A percentile compares a stretch with the other conserved stretches of the same genome.
phyloP scores from a whole-genome alignment of 2,888 invertebrate genomes.

The Caenorhabditis wallacei region DNA sequence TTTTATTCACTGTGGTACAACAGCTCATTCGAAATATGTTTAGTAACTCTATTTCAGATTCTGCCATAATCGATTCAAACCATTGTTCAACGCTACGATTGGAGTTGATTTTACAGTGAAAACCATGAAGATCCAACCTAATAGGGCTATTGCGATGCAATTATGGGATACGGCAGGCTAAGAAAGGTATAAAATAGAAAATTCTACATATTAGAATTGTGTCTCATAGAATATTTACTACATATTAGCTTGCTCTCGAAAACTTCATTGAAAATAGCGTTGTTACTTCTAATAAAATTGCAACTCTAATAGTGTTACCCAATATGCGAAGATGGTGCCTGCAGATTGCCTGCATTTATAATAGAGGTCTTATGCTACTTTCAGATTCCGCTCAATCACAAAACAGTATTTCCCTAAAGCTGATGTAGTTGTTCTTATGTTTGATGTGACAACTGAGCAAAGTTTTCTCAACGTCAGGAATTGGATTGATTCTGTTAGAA shows the following conservation, averaged over 20 bases:
- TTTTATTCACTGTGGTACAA: too few species aligned
- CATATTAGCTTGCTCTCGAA: too few species aligned
- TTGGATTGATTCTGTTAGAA: slow-evolving; percentile 82
- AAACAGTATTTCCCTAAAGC: slow-evolving; percentile 86
- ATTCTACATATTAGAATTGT: not conserved
- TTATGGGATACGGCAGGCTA: slow-evolving; percentile 86
- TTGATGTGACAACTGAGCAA: slow-evolving; percentile 85
- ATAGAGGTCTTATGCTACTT: too few species aligned
- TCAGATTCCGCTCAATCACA: slow-evolving; percentile 86
- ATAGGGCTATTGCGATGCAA: slow-evolving; percentile 84
- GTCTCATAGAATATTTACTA: not conserved
- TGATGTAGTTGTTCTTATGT: slow-evolving; percentile 86
- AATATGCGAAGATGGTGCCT: too few species aligned
- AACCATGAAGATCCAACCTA: slow-evolving; percentile 76
- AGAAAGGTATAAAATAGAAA: too few species aligned
- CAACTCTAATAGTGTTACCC: too few species aligned
- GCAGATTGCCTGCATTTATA: too few species aligned
- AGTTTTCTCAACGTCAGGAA: slow-evolving; percentile 85
- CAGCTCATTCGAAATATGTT: too few species aligned
- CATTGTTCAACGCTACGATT: slow-evolving; percentile 85
- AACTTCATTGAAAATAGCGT: too few species aligned
- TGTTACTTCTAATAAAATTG: too few species aligned
- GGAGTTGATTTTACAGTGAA: slow-evolving; percentile 86
- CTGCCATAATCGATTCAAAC: slow-evolving; percentile 85
- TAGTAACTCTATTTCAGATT: slow-evolving; percentile 83